phyloP scores from a whole-genome alignment of 2,888 invertebrate genomes.

The Thumatha senex region DNA sequence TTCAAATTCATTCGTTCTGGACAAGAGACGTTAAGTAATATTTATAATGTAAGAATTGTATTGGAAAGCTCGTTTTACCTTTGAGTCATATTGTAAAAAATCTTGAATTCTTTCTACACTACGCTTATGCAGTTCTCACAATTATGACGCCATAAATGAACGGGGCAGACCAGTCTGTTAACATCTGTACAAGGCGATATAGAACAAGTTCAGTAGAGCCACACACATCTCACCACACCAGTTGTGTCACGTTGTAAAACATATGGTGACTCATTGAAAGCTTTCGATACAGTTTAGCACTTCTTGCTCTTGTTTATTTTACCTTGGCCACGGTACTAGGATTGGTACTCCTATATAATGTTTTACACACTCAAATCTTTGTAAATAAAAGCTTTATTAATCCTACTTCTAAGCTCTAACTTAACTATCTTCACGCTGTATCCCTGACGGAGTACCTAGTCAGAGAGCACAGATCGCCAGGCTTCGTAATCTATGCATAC shows the following conservation, averaged over 20 bases:
- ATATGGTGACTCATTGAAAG: constrained; percentile 23
- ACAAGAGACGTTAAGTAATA: no score
- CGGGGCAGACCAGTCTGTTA: constrained; percentile 13
- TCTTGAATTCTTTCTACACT: background rate
- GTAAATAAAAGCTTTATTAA: background rate
- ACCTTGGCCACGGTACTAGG: background rate
- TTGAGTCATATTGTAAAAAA: no score
- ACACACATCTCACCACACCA: constrained; percentile 18
- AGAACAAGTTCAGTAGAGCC: constrained; percentile 28
- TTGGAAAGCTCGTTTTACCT: no score
- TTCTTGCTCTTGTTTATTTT: background rate
- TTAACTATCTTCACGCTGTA: no score
- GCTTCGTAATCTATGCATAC: no score
- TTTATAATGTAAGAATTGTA: no score
- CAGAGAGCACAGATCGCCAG: no score
- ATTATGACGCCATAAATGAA: constrained; percentile 5
- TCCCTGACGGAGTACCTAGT: no score
- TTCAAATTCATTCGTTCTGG: no score
- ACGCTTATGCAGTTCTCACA: constrained; percentile 14
- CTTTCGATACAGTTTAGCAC: constrained; percentile 26
- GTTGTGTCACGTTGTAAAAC: constrained; percentile 19
- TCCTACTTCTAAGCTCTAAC: no score
- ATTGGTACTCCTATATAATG: background rate
- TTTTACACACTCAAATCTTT: background rate
- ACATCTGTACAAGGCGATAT: constrained; percentile 29